A percentile compares a stretch with the other conserved stretches of the same genome.
These are phyloP conservation scores for Metaphire vulgaris DNA, from an alignment of 1,140 invertebrate species.

Conservation along the genomic window DNA sequence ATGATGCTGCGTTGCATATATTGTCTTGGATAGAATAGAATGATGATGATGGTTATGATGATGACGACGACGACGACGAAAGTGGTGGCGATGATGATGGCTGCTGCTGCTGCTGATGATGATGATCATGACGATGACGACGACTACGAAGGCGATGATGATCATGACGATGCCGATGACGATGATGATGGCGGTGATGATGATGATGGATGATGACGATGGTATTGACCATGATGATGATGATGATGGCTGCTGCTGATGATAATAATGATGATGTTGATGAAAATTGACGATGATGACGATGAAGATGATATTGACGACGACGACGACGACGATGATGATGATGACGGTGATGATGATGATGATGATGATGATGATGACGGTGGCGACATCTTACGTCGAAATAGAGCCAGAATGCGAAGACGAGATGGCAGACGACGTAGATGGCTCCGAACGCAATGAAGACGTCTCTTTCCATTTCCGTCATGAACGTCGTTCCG, in stretches of 20 bases:
- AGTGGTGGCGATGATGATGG: no score
- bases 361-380: constrained; percentile 7
- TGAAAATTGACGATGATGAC: constrained; percentile 19
- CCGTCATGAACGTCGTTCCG: constrained; percentile 24
- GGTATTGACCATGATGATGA: not conserved
- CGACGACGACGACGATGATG: constrained; percentile 1
- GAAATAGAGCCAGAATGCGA: constrained; percentile 36
- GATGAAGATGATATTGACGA: constrained; percentile 16
- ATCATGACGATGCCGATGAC: no score
- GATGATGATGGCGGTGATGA: no score
- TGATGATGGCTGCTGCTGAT: no score
- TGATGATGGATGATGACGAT: not conserved
- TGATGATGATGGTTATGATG: no score
- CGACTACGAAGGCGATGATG: no score
- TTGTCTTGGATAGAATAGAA: not conserved
- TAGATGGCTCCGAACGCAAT: constrained; percentile 36
- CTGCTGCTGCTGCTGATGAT: no score
- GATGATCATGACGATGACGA: no score
- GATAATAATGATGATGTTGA: constrained; percentile 16
- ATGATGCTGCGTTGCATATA: no score
- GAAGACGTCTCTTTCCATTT: constrained; percentile 36
- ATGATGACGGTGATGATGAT: not conserved
- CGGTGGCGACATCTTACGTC: constrained; percentile 36
- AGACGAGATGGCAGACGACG: constrained; percentile 35
- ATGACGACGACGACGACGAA: no score